These are phyloP conservation scores for Grallaria varia DNA, from an alignment of 2,113 vertebrate species.

Conservation along the genomic window DNA sequence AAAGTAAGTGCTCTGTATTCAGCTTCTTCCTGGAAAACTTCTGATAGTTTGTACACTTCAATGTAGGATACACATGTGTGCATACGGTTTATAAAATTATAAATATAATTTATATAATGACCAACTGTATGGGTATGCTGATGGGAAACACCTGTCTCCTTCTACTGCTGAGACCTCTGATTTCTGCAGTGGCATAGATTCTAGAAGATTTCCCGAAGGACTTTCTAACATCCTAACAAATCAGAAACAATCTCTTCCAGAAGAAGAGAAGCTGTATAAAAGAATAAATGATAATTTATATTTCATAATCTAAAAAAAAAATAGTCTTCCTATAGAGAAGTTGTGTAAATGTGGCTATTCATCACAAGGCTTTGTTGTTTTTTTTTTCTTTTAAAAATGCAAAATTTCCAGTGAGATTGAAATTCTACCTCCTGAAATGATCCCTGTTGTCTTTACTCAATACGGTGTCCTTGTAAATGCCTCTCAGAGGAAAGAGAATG, in stretches of 20 bases:
- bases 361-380: fast-evolving
- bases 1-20: not conserved
- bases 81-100: not conserved
- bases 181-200: not conserved
- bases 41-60: not conserved
- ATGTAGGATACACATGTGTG: not conserved
- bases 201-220: not conserved
- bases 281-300: not conserved
- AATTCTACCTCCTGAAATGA: not conserved
- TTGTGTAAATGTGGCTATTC: not conserved
- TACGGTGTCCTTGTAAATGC: not conserved
- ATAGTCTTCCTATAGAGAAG: not conserved
- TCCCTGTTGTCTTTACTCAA: not conserved
- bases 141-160: not conserved
- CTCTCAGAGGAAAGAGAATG: not conserved
- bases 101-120: not conserved
- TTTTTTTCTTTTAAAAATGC: not conserved
- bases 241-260: not conserved
- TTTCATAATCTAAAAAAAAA: not conserved
- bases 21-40: not conserved
- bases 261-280: not conserved
- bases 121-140: not conserved
- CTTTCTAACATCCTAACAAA: not conserved
- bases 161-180: fast-evolving
- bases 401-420: not conserved